Base-by-base conservation (phyloP, 1,140 invertebrate genomes). In the Heliothis subflexa region DNA sequence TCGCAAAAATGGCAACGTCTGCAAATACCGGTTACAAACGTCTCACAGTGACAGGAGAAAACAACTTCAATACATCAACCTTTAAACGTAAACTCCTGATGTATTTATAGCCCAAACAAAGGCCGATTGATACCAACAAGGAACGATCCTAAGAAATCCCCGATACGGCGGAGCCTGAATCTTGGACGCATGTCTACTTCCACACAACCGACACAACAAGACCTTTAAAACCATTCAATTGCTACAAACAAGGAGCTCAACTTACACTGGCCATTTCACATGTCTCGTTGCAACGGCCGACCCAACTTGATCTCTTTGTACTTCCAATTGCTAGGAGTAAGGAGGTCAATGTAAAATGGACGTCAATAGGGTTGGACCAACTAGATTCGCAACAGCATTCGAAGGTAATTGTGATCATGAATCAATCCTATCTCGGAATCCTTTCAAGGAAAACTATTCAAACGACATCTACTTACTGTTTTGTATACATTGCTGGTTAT, bases 371-470 rank as follows among this genome's bases (percentile, higher is more conserved):
- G 59, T 71, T 78, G 75, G 57, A 52, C 77, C 80, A 79, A 80
- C 79, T 80, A 79, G 73, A 79, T 76, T 76, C 81, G 62, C 72
- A 81, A 78, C 79, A 89, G 86, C 86, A 92, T 88, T 78, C 74
- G 85, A 88, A 92, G 89, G 90, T 93, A 93, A 92, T 93, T 92
- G 91, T 86, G 88, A 89, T 87, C 87, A 92, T 93, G 89, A 89
- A 93, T 93, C 90, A 92, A 91, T 90, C 89, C 79, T 90, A 89
- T 91, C 89, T 84, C 80, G 79, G 83, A 82, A 88, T 88, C 86
- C 82, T 78, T 81, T 61, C 78, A 82, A 74, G 73, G 66, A 62
- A 52, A 62, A 72, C 70, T 57, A 82, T 78, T 83, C 62, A 61
- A 70, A 59, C 74, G 75, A 73, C 25, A 78, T 77, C 49, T 81